A percentile compares a stretch with the other conserved stretches of the same genome.
Evolutionary conservation across 2,888 invertebrate species (phyloP).

Genomic region (Lapara coniferarum): DNA sequence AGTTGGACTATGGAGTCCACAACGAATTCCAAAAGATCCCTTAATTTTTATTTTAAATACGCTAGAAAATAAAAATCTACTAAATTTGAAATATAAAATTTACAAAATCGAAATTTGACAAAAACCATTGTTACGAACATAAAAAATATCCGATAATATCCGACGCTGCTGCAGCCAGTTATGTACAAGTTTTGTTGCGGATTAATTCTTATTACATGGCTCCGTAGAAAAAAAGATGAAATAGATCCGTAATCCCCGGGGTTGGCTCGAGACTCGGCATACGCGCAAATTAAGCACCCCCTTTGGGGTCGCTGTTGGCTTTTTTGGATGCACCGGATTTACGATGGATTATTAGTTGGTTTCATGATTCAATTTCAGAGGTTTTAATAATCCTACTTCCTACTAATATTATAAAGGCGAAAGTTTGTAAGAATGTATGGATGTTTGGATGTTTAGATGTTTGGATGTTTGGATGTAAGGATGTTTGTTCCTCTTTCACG

Average conservation of each 20-base stretch:
- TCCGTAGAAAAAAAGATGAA: constrained; percentile 54
- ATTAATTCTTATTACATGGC: constrained; percentile 59
- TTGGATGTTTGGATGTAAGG: too few relatives aligned
- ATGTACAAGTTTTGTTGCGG: constrained; percentile 41
- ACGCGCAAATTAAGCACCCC: constrained; percentile 13
- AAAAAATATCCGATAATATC: constrained; percentile 5
- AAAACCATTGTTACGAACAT: background rate
- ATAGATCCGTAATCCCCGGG: constrained; percentile 49
- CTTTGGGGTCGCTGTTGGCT: background rate
- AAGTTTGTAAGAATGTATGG: too few relatives aligned
- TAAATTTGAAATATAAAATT: too few relatives aligned
- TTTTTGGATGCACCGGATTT: constrained; percentile 1
- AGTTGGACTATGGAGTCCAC: too few relatives aligned
- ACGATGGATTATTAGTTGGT: constrained; percentile 3
- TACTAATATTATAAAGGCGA: too few relatives aligned
- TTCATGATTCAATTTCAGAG: background rate
- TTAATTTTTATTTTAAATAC: too few relatives aligned
- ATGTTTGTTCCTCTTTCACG: too few relatives aligned
- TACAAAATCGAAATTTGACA: background rate
- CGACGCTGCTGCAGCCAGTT: constrained; percentile 27
- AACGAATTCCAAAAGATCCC: too few relatives aligned
- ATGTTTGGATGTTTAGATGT: too few relatives aligned
- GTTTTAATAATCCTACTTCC: too few relatives aligned
- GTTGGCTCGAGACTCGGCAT: constrained; percentile 4
- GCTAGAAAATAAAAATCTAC: too few relatives aligned